These are phyloP conservation scores for Lerema accius DNA, from an alignment of 1,140 invertebrate species.

Conservation along the genomic window DNA sequence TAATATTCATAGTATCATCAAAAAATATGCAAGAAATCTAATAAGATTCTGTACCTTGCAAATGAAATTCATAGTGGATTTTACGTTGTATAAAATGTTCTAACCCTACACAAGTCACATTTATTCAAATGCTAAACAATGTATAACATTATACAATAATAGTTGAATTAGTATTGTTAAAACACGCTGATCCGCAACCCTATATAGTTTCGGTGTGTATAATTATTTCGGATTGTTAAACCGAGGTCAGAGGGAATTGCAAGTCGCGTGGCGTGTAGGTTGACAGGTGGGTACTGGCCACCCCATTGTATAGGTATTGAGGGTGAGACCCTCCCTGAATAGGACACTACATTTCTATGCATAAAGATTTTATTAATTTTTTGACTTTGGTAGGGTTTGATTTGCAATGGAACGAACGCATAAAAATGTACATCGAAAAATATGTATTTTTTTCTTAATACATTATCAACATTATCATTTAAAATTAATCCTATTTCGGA, in stretches of 20 bases:
- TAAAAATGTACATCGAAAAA: no score
- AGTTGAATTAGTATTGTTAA: conserved; percentile 6
- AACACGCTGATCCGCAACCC: neutral
- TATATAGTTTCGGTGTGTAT: conserved; percentile 27
- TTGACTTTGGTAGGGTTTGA: no score
- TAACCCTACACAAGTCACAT: no score
- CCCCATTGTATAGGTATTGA: conserved; percentile 35
- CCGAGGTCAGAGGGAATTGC: conserved; percentile 34
- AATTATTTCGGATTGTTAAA: conserved; percentile 36
- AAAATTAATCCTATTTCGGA: no score
- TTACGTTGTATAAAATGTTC: neutral
- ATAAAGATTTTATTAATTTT: conserved; percentile 2
- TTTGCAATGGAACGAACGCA: no score
- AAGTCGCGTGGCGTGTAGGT: conserved; percentile 45
- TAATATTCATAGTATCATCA: no score
- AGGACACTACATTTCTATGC: conserved; percentile 13
- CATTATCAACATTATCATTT: no score
- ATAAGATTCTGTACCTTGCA: no score
- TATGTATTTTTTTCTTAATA: no score
- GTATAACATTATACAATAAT: neutral
- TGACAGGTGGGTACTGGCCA: conserved; percentile 44
- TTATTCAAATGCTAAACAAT: neutral
- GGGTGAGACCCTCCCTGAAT: conserved; percentile 24
- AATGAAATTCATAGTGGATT: neutral
- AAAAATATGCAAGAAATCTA: no score